Evolutionary conservation across 2,888 invertebrate species (phyloP), one percentile per base, ranked within the genome.

Genomic region (Mythimna lalbum): DNA sequence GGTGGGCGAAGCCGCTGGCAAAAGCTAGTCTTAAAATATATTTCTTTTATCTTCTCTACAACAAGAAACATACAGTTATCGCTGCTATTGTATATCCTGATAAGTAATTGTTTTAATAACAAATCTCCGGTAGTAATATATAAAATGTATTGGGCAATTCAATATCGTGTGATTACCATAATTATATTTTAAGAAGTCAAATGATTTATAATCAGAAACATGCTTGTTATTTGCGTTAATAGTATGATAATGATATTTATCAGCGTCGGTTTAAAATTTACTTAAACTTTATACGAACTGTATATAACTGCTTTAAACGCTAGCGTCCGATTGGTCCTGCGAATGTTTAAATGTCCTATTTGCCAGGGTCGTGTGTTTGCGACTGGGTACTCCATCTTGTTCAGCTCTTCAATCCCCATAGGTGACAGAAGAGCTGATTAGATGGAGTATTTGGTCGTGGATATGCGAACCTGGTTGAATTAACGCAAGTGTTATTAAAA

Each of bases 91-190:
- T 74, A 39, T 78, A 66, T 39, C n/a, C 59, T 23, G 61, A 78
- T 75, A 79, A 79, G 63, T 73, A 79, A 77, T 79, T 65, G 69
- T 75, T 78, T 69, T 27, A 49, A 49, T 27, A 80, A 75, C 63
- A 75, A 80, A 62, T 49, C 12, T 64, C 76, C 69, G 62, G 80
- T 66, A 80, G 65, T 80, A 65, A 36, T 33, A 17, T 49, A 59
- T 63, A 47, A 49, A 62, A 79, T 59, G 47, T 79, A 62, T 80
- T 69, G 60, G 63, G 39, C 55, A 69, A 65, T 78, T 60, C 47
- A 49, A 50, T 64, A 50, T 64, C 49, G 4, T 61, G 27, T 63
- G 50, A 73, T 77, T 52, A 73, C 39, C 59, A 63, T 77, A 67
- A 73, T 69, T 69, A 43, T 59, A 70, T 49, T 43, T 74, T n/a